Conservation (phyloP, 2,113 vertebrate genomes). For the Pungitius pungitius region DNA sequence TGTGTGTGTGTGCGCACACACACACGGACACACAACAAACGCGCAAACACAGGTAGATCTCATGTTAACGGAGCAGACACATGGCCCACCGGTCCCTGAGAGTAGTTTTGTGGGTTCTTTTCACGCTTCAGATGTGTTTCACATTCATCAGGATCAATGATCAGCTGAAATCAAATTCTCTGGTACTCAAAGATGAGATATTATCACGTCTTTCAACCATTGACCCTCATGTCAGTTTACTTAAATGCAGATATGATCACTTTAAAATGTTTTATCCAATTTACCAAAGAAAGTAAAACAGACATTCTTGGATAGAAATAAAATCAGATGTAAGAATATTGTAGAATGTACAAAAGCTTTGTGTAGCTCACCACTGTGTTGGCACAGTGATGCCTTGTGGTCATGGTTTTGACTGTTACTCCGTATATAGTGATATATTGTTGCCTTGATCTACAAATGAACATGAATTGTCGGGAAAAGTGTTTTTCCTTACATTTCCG, state of each 20-base stretch:
- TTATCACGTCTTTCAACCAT: background rate
- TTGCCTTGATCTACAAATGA: constrained; percentile 56
- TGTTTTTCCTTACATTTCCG: constrained; percentile 17
- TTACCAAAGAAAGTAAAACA: constrained; percentile 60
- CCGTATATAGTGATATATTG: constrained; percentile 27
- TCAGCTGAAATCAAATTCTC: background rate
- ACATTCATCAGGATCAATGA: constrained; percentile 11
- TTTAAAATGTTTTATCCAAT: constrained; percentile 32
- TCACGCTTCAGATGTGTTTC: constrained; percentile 1
- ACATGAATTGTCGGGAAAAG: constrained; percentile 22
- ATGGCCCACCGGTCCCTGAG: constrained; percentile 34
- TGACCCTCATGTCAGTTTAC: constrained; percentile 16
- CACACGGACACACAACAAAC: constrained; percentile 9
- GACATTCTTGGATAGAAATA: constrained; percentile 1
- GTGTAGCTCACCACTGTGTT: constrained; percentile 19
- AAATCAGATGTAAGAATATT: constrained; percentile 15
- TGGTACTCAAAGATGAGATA: constrained; percentile 2
- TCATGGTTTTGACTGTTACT: constrained; percentile 46
- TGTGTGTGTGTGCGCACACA: background rate
- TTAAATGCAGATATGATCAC: constrained; percentile 31
- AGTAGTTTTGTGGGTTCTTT: constrained; percentile 7
- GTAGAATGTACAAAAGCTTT: constrained; percentile 24
- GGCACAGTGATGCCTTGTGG: constrained; percentile 46
- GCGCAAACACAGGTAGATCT: constrained; percentile 14
- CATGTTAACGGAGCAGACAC: constrained; percentile 49